Conservation (phyloP, 1,140 invertebrate genomes). For the Nixonia krombeini region DNA sequence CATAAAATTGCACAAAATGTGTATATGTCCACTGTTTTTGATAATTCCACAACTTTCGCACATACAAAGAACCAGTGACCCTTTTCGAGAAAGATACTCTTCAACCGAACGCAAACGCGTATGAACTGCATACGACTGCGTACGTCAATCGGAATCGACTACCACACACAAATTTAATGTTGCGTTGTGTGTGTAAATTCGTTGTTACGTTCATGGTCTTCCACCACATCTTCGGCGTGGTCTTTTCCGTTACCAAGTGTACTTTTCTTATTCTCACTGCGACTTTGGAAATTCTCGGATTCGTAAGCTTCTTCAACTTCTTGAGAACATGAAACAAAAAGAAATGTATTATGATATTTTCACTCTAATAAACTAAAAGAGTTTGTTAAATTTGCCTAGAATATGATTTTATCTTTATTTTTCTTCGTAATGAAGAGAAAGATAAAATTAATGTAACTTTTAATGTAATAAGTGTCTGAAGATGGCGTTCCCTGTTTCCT, state of each 20-base stretch:
- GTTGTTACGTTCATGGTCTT: too few relatives aligned
- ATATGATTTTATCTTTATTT: background rate
- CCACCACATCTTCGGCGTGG: too few relatives aligned
- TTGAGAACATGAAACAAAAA: too few relatives aligned
- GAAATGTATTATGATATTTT: too few relatives aligned
- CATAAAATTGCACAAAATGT: constrained; percentile 21
- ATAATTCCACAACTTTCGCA: constrained; percentile 14
- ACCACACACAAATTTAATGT: constrained; percentile 1
- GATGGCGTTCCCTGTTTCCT: too few relatives aligned
- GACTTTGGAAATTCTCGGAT: too few relatives aligned
- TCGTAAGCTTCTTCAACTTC: too few relatives aligned
- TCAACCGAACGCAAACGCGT: constrained; percentile 32
- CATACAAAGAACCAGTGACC: constrained; percentile 25
- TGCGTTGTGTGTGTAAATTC: too few relatives aligned
- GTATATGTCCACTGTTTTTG: background rate
- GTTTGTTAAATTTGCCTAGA: too few relatives aligned
- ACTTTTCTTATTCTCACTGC: too few relatives aligned
- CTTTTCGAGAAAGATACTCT: constrained; percentile 35
- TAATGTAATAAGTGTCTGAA: background rate
- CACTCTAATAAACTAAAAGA: too few relatives aligned
- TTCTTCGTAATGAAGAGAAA: background rate
- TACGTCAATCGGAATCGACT: constrained; percentile 9
- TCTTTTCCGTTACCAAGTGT: too few relatives aligned
- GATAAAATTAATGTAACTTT: background rate
- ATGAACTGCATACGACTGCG: constrained; percentile 37